phyloP scores from a whole-genome alignment of 2,113 vertebrate species.

The Phylloscopus trochiloides region DNA sequence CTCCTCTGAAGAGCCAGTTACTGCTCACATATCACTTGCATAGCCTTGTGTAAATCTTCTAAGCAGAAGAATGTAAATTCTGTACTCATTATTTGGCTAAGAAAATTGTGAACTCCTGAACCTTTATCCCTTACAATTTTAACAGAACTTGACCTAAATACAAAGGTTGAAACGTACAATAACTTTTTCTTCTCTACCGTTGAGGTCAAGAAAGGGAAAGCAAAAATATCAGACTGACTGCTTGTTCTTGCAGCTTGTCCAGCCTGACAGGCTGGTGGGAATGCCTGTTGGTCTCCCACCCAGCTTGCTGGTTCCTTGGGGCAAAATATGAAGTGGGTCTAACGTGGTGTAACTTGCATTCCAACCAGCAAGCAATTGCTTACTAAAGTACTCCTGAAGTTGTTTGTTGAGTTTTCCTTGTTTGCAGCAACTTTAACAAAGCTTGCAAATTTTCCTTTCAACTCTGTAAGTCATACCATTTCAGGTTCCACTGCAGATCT shows the following conservation, averaged over 20 bases:
- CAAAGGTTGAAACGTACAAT: not conserved
- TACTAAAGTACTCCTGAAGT: not conserved
- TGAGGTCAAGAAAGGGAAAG: not conserved
- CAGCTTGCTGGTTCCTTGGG: not conserved
- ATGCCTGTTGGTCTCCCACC: not conserved
- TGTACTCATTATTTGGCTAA: not conserved
- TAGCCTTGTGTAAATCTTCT: not conserved
- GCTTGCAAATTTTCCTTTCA: not conserved
- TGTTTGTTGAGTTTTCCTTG: slow-evolving; percentile 43
- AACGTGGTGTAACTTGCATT: slow-evolving; percentile 30
- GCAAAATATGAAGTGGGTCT: slow-evolving; percentile 15
- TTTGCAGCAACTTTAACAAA: slow-evolving; percentile 12
- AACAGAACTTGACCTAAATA: slow-evolving; percentile 1
- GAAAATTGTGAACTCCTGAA: slow-evolving; percentile 1
- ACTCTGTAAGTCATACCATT: not conserved
- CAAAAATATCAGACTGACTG: not conserved
- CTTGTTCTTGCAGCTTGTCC: not conserved
- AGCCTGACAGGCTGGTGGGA: slow-evolving; percentile 20
- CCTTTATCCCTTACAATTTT: not conserved
- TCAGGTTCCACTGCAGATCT: not conserved
- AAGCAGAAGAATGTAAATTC: not conserved
- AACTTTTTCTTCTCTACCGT: not conserved
- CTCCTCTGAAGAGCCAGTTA: not conserved
- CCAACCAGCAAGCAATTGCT: not conserved
- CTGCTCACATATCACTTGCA: not conserved